phyloP scores from a whole-genome alignment of 2,797 vertebrate species.

The Tiaroga cobitis region DNA sequence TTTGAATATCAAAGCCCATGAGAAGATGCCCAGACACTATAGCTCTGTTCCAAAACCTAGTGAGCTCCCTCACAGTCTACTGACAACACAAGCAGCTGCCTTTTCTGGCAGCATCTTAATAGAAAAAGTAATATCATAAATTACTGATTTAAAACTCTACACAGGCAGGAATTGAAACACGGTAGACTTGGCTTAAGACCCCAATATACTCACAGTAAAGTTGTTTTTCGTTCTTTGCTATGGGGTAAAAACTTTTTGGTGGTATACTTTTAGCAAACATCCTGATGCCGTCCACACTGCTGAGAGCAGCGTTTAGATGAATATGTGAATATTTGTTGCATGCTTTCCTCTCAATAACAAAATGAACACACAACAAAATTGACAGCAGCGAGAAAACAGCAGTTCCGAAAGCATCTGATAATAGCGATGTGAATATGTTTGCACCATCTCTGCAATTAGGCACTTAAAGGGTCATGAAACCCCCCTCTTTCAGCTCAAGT shows the following conservation, averaged over 20 bases:
- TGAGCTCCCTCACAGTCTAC: not conserved
- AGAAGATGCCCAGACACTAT: slow-evolving; percentile 58
- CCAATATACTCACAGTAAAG: not conserved
- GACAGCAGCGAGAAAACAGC: not conserved
- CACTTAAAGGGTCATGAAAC: too few relatives aligned
- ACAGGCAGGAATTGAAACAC: not conserved
- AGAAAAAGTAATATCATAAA: not conserved
- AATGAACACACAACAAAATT: not conserved
- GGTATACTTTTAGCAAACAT: too few relatives aligned
- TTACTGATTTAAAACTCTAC: not conserved
- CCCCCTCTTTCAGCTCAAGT: too few relatives aligned
- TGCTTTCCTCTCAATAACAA: not conserved
- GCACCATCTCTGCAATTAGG: not conserved
- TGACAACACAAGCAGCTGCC: not conserved
- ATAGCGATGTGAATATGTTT: not conserved
- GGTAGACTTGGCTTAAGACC: not conserved
- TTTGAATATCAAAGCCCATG: slow-evolving; percentile 72
- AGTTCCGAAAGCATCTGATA: not conserved
- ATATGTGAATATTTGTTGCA: too few relatives aligned
- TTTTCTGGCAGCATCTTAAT: not conserved
- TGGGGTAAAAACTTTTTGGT: not conserved
- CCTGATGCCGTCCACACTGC: not conserved
- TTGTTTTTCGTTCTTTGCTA: not conserved
- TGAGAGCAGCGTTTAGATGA: not conserved
- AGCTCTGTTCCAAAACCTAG: not conserved